A percentile compares a stretch with the other conserved stretches of the same genome.
phyloP scores from a whole-genome alignment of 2,888 invertebrate genomes.

The Mechanitis mazaeus region DNA sequence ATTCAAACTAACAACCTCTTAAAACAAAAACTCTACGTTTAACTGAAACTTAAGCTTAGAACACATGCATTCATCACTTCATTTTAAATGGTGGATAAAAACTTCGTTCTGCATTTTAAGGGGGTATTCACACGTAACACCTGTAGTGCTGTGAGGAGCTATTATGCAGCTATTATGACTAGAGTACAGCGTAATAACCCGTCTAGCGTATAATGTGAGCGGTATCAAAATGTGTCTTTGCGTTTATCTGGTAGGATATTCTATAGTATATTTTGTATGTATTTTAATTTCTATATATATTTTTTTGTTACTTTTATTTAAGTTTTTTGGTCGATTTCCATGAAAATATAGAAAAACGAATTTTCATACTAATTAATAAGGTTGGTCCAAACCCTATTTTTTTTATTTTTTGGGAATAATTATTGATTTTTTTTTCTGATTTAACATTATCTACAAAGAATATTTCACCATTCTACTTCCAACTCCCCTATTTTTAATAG shows the following conservation, averaged over 20 bases:
- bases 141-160: constrained; percentile 41
- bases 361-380: too few species aligned
- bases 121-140: constrained; percentile 42
- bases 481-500: too few species aligned
- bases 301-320: too few species aligned
- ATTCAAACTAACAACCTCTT: constrained; percentile 12
- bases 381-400: too few species aligned
- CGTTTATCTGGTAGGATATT: constrained; percentile 5
- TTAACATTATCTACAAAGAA: too few species aligned
- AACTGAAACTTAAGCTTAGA: constrained; percentile 8
- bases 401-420: too few species aligned
- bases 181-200: constrained; percentile 36
- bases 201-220: constrained; percentile 46
- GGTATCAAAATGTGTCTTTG: constrained; percentile 21
- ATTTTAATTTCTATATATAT: not conserved
- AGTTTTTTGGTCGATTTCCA: too few species aligned
- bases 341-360: too few species aligned
- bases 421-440: too few species aligned
- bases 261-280: not conserved
- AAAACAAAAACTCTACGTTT: constrained; percentile 3
- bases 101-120: constrained; percentile 30
- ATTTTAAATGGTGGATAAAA: constrained; percentile 24
- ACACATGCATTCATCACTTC: constrained; percentile 19
- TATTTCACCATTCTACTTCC: too few species aligned
- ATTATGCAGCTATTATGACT: constrained; percentile 41